Evolutionary conservation across 1,140 invertebrate species (phyloP), one percentile per base, ranked within the genome.

Genomic region (Chrysopa pallens): DNA sequence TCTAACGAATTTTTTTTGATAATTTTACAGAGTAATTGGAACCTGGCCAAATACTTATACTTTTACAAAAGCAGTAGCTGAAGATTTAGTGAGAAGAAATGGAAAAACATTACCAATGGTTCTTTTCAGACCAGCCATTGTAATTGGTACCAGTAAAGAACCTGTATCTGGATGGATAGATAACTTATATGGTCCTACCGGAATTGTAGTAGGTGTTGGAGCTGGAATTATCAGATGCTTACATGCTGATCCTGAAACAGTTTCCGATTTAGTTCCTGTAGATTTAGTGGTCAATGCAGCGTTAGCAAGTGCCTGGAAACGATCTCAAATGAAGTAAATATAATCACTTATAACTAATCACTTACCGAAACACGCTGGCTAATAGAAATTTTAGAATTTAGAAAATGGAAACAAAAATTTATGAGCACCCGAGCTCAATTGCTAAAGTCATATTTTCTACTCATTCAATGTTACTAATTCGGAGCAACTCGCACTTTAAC

Each of bases 271-370:
- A 15, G 72, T 89, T 15, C 84, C 85, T 6, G 81, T 80, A 8
- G 84, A 89, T 66, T 69, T 78, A 44, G 73, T 78, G 15, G 73
- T 83, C 7, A 88, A 84, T 61, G 69, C 78, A 40, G 65, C 85
- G 52, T 78, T 88, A 45, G 74, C 74, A 9, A 69, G 71, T 47
- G 81, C 77, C 29, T 84, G 78, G 72, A 69, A 81, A 23, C 17
- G 17, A 23, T 23, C 17, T 23, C 17, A 23, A 23, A 23, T 23
- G 17, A 5, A 5, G 17, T 23, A 23, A 23, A 23, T 23, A 23
- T 23, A 23, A 23, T 23, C 17, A 23, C 7, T n/a, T 33, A 33
- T 8, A n/a, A n/a, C n/a, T n/a, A n/a, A n/a, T n/a, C n/a, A n/a
- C n/a, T n/a, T n/a, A n/a, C n/a, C n/a, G n/a, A n/a, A n/a, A n/a